Conservation (phyloP, 2,888 invertebrate species). For the Aspidapion aeneum region DNA sequence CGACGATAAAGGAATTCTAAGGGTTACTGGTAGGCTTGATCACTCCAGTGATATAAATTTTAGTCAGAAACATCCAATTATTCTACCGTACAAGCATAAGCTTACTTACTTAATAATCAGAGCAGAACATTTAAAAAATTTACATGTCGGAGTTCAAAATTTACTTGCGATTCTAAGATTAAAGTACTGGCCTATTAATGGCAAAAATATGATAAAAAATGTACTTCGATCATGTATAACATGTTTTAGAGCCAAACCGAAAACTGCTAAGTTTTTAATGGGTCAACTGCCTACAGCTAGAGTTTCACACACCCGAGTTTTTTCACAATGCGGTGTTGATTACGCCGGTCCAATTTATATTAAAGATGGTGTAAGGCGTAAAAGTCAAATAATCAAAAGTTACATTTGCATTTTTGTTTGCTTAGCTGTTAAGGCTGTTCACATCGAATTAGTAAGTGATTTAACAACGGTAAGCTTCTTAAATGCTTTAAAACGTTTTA, state of each 20-base stretch:
- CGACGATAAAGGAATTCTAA: not conserved
- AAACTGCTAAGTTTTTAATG: too few relatives aligned
- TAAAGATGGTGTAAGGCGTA: not conserved
- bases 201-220: not conserved
- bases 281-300: conserved; percentile 19
- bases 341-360: not conserved
- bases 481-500: conserved; percentile 4
- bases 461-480: conserved; percentile 4
- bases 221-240: not conserved
- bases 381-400: conserved; percentile 15
- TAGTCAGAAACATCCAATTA: not conserved
- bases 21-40: not conserved
- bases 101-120: not conserved
- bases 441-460: conserved; percentile 5
- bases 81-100: not conserved
- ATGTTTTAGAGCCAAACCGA: too few relatives aligned
- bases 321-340: conserved; percentile 11
- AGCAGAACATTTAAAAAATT: not conserved
- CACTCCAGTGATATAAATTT: not conserved
- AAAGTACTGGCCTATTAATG: not conserved
- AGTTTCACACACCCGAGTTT: conserved; percentile 19
- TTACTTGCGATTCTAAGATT: not conserved
- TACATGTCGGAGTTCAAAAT: not conserved
- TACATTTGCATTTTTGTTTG: conserved; percentile 9
- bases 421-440: conserved; percentile 2